Percentiles rank a stretch among this genome's conserved stretches.
Conservation (phyloP, 1,140 invertebrate species). For the Zaprionus africanus region DNA sequence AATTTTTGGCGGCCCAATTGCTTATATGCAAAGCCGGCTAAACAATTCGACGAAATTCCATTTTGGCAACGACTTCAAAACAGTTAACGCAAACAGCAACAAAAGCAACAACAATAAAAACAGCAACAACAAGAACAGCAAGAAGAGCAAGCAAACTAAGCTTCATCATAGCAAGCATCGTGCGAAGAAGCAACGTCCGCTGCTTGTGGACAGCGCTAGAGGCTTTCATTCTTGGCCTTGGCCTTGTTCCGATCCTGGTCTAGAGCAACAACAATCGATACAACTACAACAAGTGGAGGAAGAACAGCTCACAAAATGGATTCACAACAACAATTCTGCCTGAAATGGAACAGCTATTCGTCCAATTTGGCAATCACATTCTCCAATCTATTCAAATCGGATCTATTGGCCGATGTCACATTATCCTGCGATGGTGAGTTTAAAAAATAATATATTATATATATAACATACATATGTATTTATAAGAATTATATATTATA, state of each 20-base stretch:
- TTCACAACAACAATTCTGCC: constrained; percentile 94
- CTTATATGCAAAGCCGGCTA: constrained; percentile 66
- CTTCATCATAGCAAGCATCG: constrained; percentile 12
- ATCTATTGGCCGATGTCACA: constrained; percentile 94
- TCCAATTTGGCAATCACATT: constrained; percentile 94
- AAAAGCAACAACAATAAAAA: constrained; percentile 20
- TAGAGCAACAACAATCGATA: constrained; percentile 1
- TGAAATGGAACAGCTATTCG: constrained; percentile 96
- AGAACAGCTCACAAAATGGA: constrained; percentile 85
- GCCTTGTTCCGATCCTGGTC: constrained; percentile 85
- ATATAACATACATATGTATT: no score
- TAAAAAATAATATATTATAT: no score
- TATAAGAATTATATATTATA: no score
- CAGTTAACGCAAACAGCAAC: constrained; percentile 40
- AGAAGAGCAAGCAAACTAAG: constrained; percentile 11
- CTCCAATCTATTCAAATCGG: constrained; percentile 94
- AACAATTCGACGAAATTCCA: constrained; percentile 79
- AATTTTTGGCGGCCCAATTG: constrained; percentile 64
- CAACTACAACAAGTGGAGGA: constrained; percentile 5
- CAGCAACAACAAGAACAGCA: constrained; percentile 19
- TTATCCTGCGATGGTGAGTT: constrained; percentile 94
- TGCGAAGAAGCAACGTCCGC: not conserved
- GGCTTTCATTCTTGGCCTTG: constrained; percentile 25
- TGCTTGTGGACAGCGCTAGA: constrained; percentile 13
- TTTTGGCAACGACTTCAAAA: constrained; percentile 65